phyloP scores from a whole-genome alignment of 2,888 invertebrate species.

The Anagyrus pseudococci region DNA sequence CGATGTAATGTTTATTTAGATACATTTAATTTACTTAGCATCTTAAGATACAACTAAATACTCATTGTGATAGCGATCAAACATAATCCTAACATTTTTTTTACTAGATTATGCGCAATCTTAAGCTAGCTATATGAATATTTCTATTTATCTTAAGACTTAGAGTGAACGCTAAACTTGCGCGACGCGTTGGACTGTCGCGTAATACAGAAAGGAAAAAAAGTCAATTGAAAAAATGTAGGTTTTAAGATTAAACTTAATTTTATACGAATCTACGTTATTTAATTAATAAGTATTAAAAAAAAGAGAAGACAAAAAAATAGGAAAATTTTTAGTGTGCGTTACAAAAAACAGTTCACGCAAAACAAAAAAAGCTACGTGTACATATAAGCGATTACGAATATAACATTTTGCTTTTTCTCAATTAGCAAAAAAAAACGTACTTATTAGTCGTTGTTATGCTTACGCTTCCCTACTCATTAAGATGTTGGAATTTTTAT shows the following conservation, averaged over 20 bases:
- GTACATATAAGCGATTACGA: constrained; percentile 2
- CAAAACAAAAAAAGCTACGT: not conserved
- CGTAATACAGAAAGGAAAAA: not conserved
- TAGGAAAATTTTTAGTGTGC: not conserved
- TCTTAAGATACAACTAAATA: constrained; percentile 15
- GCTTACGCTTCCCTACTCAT: constrained; percentile 16
- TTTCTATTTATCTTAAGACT: constrained; percentile 17
- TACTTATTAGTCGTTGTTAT: constrained; percentile 13
- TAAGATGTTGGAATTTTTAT: too few relatives aligned
- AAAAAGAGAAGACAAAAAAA: constrained; percentile 1
- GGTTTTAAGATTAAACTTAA: not conserved
- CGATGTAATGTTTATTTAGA: constrained; percentile 3
- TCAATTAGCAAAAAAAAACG: constrained; percentile 11
- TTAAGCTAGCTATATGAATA: constrained; percentile 20
- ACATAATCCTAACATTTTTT: constrained; percentile 5
- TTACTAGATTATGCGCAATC: constrained; percentile 14
- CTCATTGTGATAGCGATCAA: constrained; percentile 19
- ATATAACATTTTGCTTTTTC: constrained; percentile 9
- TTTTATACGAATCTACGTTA: too few relatives aligned
- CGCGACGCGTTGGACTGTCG: not conserved
- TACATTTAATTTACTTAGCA: constrained; percentile 4
- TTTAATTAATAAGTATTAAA: too few relatives aligned
- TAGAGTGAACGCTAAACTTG: constrained; percentile 14
- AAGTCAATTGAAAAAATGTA: not conserved
- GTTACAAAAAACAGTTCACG: not conserved